Base-by-base conservation (phyloP, 2,113 vertebrate species). In the Notothenia coriiceps region DNA sequence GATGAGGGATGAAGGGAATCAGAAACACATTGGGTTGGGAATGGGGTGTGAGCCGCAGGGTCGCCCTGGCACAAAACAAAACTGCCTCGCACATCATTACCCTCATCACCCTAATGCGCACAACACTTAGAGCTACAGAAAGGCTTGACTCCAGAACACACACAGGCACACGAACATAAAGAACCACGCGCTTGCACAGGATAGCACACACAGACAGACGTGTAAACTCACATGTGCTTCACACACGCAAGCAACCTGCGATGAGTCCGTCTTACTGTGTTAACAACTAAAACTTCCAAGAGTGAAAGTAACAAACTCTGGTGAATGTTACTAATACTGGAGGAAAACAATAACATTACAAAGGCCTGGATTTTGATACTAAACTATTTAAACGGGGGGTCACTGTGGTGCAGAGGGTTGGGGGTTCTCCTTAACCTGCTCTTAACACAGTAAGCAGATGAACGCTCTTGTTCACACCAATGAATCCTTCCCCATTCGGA, bases 1-100 rank as follows among this genome's bases (percentile, higher is more conserved):
- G 88, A 94, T 93, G 93, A 94, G 92, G 90, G 90, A 93, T 92
- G 83, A 71, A 86, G 89, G 86, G 89, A 94, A 93, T 95, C 91
- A 93, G 93, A 93, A 94, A 92, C 92, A 94, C 92, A 93, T 94
- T 89, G 93, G 82, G 86, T 79, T 86, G 91, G 84, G 93, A 92
- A 94, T 91, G 90, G 90, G 91, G 84, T 86, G 79, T 83, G 88
- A 94, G 91, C 89, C 90, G 88, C 88, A 89, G 92, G 93, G 93
- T 94, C 90, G 91, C 89, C 91, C 89, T 92, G 86, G 86, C 90
- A 89, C 83, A 84, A 89, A 93, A 92, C 84, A 86, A 86, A 91
- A 89, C 85, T 84, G 86, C 90, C 91, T 91, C 87, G 92, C 92
- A 94, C 88, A 91, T 94, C 94, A 94, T 95, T 95, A 95, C 92